Base-by-base conservation (phyloP, 2,113 vertebrate species). In the Pagrus major region DNA sequence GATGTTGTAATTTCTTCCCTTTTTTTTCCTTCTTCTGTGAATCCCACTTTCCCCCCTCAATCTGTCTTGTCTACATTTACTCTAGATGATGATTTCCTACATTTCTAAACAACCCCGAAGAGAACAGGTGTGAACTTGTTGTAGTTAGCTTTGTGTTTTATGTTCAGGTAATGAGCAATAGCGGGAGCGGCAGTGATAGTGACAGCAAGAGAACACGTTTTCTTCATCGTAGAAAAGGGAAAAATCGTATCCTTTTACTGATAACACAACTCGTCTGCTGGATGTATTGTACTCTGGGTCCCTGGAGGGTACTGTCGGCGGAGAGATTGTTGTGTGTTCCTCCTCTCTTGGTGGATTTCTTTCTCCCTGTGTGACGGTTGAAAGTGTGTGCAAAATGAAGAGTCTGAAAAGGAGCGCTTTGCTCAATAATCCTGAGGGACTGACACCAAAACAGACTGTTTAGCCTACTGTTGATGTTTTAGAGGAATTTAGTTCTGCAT, bases 241-340 rank as follows among this genome's bases (percentile, higher is more conserved):
- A 87, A 71, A 87, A 76, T 85, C 39, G 9, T 35, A 59, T 82
- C 82, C 67, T 71, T 86, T 86, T 65, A 75, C 80, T 84, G 86
- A 87, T 81, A 87, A 64, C 56, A 70, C 71, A 56, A 37, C 76
- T 72, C 46, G 56, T 85, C 82, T 82, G 84, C 82, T 49, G 80
- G 67, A 81, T 85, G 82, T 61, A 75, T 89, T 89, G 90, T 87
- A 68, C 86, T 80, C 64, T 0, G 83, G n/a, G 41, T 89, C 90
- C 88, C 88, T 71, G 0, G 88, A 76, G 90, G 88, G 63, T 12
- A 23, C 72, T 54, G 88, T 70, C 47, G 42, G 75, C 42, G 59
- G 56, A 85, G 74, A 74, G 76, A 84, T 63, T 79, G 78, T 65
- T 56, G 66, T 80, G 69, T 83, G 49, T 81, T 85, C 69, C 80